Conservation (phyloP, 2,888 invertebrate genomes). For the Synanthedon vespiformis region DNA sequence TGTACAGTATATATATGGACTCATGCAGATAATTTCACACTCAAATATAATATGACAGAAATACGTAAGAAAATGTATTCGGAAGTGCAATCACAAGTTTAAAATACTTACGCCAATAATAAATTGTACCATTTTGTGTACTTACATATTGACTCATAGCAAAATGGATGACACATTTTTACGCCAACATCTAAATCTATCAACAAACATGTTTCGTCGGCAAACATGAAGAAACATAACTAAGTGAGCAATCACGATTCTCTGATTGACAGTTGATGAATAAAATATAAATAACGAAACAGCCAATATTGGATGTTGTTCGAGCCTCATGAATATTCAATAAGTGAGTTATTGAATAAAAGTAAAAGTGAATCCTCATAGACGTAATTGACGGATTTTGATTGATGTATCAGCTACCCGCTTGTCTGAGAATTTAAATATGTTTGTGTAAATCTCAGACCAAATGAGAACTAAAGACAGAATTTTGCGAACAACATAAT, state of each 20-base stretch:
- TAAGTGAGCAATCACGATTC: slow-evolving; percentile 42
- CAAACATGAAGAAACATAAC: slow-evolving; percentile 23
- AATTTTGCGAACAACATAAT: too few species aligned
- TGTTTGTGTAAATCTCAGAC: slow-evolving; percentile 15
- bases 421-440: slow-evolving; percentile 29
- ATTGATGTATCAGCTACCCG: slow-evolving; percentile 36
- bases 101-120: too few species aligned
- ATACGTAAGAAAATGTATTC: too few species aligned
- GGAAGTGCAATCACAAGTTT: too few species aligned
- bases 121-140: neutral
- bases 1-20: too few species aligned
- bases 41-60: too few species aligned
- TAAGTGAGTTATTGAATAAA: slow-evolving; percentile 51
- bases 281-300: slow-evolving; percentile 41
- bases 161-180: too few species aligned
- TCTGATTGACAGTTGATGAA: slow-evolving; percentile 15
- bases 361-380: slow-evolving; percentile 58
- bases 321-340: slow-evolving; percentile 49
- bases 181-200: neutral
- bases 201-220: slow-evolving; percentile 10
- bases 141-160: too few species aligned
- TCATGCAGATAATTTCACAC: too few species aligned
- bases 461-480: too few species aligned
- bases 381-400: slow-evolving; percentile 30
- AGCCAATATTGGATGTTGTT: slow-evolving; percentile 27